phyloP scores from a whole-genome alignment of 2,888 invertebrate genomes.

The Ischnus inquisitorius region DNA sequence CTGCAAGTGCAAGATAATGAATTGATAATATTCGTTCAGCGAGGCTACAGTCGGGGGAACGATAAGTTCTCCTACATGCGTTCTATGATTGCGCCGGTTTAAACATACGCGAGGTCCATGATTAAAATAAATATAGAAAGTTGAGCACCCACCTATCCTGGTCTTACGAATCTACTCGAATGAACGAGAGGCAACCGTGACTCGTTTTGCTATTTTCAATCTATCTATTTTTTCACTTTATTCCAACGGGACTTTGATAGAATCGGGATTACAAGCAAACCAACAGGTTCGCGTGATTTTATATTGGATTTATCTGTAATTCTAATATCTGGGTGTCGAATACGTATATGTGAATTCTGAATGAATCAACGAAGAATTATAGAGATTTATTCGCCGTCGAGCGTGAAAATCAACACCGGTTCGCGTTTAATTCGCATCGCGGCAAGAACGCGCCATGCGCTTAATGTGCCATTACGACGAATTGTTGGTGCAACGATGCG shows the following conservation, averaged over 20 bases:
- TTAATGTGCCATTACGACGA: slow-evolving; percentile 3
- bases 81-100: slow-evolving; percentile 9
- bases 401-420: slow-evolving; percentile 56
- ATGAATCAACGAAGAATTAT: slow-evolving; percentile 40
- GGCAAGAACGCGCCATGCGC: background rate
- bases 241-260: background rate
- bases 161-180: background rate
- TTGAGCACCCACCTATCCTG: slow-evolving; percentile 9
- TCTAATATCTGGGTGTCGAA: slow-evolving; percentile 1
- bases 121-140: slow-evolving; percentile 38
- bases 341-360: slow-evolving; percentile 10
- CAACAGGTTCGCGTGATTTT: slow-evolving; percentile 9
- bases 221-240: background rate
- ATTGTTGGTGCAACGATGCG: slow-evolving; percentile 40
- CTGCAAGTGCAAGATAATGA: slow-evolving; percentile 29
- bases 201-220: background rate
- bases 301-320: slow-evolving; percentile 11
- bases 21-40: slow-evolving; percentile 21
- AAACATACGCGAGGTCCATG: background rate
- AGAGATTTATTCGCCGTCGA: slow-evolving; percentile 34
- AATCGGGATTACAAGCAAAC: background rate
- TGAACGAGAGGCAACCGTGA: background rate
- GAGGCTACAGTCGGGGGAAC: background rate
- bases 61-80: background rate
- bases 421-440: slow-evolving; percentile 51